phyloP scores from a whole-genome alignment of 2,113 vertebrate genomes.

The Thinocorus orbignyianus region DNA sequence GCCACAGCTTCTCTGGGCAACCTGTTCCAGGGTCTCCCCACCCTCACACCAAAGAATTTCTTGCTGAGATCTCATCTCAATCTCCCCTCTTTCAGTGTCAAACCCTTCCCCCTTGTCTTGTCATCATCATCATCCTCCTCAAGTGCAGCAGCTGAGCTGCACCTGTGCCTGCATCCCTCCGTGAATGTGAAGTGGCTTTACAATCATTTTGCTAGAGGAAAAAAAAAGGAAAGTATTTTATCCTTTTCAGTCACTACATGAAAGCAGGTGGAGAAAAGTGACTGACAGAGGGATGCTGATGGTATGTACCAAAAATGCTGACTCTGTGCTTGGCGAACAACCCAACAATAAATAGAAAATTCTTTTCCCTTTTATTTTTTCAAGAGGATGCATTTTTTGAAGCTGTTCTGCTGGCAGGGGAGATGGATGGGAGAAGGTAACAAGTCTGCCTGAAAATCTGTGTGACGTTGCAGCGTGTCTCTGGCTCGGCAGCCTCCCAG shows the following conservation, averaged over 20 bases:
- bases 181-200: conserved; percentile 37
- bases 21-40: no score
- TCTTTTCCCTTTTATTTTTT: background rate
- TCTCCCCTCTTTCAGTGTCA: no score
- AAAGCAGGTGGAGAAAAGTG: conserved; percentile 16
- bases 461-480: background rate
- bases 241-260: background rate
- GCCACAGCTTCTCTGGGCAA: no score
- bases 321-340: background rate
- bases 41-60: no score
- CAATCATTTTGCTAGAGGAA: conserved; percentile 1
- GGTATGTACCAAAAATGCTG: background rate
- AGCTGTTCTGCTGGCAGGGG: background rate
- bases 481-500: background rate
- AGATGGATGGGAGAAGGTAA: background rate
- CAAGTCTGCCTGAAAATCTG: background rate
- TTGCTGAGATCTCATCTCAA: no score
- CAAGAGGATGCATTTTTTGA: no score
- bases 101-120: no score
- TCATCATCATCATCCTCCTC: background rate
- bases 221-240: background rate
- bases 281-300: conserved; percentile 50
- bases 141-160: conserved; percentile 30
- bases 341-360: background rate
- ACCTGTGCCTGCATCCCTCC: background rate